Conservation (phyloP, 1,140 invertebrate genomes). For the Megalonaias nervosa region DNA sequence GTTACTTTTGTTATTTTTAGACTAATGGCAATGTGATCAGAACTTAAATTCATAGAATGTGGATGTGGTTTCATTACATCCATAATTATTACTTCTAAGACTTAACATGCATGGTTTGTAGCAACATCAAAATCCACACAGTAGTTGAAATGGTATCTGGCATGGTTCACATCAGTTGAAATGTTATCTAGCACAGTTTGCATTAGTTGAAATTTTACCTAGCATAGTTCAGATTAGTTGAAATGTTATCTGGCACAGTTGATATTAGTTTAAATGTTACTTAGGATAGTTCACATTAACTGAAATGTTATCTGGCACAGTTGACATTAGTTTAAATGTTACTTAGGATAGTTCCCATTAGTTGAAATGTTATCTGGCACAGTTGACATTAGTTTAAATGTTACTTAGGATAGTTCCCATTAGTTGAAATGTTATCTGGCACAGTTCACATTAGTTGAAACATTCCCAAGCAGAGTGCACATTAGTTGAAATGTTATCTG, state of each 20-base stretch:
- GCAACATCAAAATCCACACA: constrained; percentile 71
- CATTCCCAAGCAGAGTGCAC: constrained; percentile 96
- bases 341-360: background rate
- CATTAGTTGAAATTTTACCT: too few species aligned
- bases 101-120: too few species aligned
- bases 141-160: constrained; percentile 83
- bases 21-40: too few species aligned
- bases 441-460: constrained; percentile 86
- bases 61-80: too few species aligned
- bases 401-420: background rate
- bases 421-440: constrained; percentile 80
- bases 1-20: too few species aligned
- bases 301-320: constrained; percentile 86
- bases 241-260: constrained; percentile 92
- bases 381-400: constrained; percentile 83
- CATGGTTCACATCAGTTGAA: constrained; percentile 97
- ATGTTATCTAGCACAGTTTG: constrained; percentile 73
- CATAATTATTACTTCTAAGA: too few species aligned
- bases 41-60: too few species aligned
- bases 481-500: constrained; percentile 90
- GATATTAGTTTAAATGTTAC: constrained; percentile 75
- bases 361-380: constrained; percentile 83
- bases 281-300: background rate
- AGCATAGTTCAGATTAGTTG: background rate
- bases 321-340: constrained; percentile 80